Evolutionary conservation across 2,113 vertebrate genomes (phyloP).

Genomic region (Plectropomus leopardus): DNA sequence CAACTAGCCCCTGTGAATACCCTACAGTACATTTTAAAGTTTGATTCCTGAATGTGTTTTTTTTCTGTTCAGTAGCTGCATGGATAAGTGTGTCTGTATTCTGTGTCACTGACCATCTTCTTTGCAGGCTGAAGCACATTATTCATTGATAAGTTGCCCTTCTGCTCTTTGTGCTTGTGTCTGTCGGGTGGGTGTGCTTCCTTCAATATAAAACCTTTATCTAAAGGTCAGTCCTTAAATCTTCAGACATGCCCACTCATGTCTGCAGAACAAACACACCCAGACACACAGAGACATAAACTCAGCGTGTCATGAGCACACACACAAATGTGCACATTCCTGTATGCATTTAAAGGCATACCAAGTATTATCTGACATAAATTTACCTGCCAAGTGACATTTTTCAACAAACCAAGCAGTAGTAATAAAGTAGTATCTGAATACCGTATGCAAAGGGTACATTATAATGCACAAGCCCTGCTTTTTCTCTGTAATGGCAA

Average conservation of each 20-base stretch:
- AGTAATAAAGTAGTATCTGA: background rate
- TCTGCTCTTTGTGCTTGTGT: constrained; percentile 28
- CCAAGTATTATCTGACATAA: background rate
- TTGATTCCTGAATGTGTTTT: background rate
- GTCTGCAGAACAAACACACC: constrained; percentile 15
- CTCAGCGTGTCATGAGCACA: background rate
- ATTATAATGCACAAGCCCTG: background rate
- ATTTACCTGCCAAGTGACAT: background rate
- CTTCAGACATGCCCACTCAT: constrained; percentile 38
- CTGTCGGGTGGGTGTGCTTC: constrained; percentile 13
- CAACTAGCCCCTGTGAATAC: background rate
- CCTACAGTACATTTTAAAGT: background rate
- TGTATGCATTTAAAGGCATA: background rate
- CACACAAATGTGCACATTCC: background rate
- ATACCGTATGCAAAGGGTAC: background rate
- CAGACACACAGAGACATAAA: background rate
- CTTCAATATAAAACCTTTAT: constrained; percentile 52
- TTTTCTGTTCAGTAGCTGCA: background rate
- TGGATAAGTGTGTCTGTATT: constrained; percentile 23
- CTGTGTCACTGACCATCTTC: constrained; percentile 27
- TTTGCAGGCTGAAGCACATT: constrained; percentile 23
- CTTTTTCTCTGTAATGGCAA: background rate
- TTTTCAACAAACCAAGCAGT: background rate
- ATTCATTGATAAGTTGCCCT: constrained; percentile 49
- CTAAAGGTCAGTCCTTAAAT: constrained; percentile 62